These are phyloP conservation scores for Drosophila testacea DNA, from an alignment of 2,888 invertebrate genomes.

Conservation along the genomic window DNA sequence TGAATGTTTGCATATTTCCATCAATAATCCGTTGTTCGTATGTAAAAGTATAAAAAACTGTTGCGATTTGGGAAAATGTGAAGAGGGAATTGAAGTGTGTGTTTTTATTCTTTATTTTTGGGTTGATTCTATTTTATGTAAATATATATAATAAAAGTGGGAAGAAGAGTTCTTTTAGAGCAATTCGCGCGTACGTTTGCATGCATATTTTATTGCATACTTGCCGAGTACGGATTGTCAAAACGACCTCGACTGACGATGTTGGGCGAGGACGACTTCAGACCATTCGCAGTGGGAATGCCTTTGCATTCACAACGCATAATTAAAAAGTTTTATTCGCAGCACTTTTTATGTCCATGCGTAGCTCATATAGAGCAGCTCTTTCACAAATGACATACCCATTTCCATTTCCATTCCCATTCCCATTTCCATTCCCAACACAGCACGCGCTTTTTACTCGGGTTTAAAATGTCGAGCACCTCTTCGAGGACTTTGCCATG, in stretches of 20 bases:
- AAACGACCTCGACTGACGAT: conserved; percentile 13
- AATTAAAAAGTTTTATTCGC: conserved; percentile 69
- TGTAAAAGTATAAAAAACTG: conserved; percentile 4
- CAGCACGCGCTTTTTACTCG: conserved; percentile 11
- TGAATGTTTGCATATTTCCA: conserved; percentile 1
- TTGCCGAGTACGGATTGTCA: conserved; percentile 37
- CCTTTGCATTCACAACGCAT: conserved; percentile 57
- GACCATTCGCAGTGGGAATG: conserved; percentile 40
- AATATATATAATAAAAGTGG: conserved; percentile 30
- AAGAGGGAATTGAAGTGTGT: conserved; percentile 24
- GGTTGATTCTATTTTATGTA: conserved; percentile 48
- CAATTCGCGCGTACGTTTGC: conserved; percentile 48
- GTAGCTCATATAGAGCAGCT: conserved; percentile 11
- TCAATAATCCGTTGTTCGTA: conserved; percentile 5
- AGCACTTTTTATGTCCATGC: conserved; percentile 45
- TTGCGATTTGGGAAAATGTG: conserved; percentile 19
- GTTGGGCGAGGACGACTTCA: conserved; percentile 14
- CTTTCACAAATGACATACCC: conserved; percentile 3
- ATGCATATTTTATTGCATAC: conserved; percentile 67
- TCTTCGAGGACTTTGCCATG: conserved; percentile 3
- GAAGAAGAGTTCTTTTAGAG: conserved; percentile 36
- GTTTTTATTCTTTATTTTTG: conserved; percentile 27
- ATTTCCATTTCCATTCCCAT: conserved; percentile 4
- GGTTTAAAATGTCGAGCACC: conserved; percentile 9
- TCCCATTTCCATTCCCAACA: conserved; percentile 11